Percentiles rank a stretch among this genome's conserved stretches.
These are phyloP conservation scores for Mesopsocus fuscifrons DNA, from an alignment of 2,888 invertebrate species.

Conservation along the genomic window DNA sequence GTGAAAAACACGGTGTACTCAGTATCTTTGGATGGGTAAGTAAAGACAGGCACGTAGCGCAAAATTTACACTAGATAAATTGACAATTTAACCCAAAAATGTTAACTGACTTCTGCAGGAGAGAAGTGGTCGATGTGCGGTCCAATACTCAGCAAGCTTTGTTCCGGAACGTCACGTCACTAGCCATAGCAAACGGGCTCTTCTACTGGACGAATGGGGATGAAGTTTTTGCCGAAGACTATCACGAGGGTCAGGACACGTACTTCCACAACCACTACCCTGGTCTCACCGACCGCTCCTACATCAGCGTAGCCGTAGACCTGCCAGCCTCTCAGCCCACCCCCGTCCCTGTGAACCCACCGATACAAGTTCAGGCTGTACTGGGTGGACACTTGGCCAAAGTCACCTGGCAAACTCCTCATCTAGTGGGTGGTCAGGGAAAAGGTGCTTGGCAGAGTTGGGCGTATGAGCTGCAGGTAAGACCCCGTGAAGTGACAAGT, in stretches of 20 bases:
- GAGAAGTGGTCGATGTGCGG: conserved; percentile 49
- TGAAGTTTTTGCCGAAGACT: conserved; percentile 60
- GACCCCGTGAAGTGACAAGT: too few relatives aligned
- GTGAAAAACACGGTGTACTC: conserved; percentile 58
- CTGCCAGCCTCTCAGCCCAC: conserved; percentile 56
- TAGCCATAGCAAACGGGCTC: conserved; percentile 53
- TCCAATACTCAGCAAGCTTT: conserved; percentile 55
- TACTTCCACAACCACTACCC: conserved; percentile 64
- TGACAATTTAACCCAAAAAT: conserved; percentile 1
- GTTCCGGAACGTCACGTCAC: conserved; percentile 52
- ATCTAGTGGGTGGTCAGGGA: conserved; percentile 53
- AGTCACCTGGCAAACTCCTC: conserved; percentile 66
- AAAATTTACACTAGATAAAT: conserved; percentile 6
- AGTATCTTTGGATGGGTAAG: conserved; percentile 63
- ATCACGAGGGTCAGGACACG: conserved; percentile 42
- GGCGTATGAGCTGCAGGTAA: conserved; percentile 45
- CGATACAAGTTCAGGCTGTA: conserved; percentile 59
- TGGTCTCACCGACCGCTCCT: conserved; percentile 28
- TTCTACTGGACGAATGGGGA: conserved; percentile 77
- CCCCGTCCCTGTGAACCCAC: conserved; percentile 60
- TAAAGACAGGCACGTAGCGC: conserved; percentile 15
- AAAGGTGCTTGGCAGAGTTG: conserved; percentile 50
- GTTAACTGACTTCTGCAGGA: conserved; percentile 30
- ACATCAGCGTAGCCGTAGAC: conserved; percentile 33
- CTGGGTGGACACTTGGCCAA: conserved; percentile 57